Conservation (phyloP, 2,888 invertebrate species). For the Pecten maximus region DNA sequence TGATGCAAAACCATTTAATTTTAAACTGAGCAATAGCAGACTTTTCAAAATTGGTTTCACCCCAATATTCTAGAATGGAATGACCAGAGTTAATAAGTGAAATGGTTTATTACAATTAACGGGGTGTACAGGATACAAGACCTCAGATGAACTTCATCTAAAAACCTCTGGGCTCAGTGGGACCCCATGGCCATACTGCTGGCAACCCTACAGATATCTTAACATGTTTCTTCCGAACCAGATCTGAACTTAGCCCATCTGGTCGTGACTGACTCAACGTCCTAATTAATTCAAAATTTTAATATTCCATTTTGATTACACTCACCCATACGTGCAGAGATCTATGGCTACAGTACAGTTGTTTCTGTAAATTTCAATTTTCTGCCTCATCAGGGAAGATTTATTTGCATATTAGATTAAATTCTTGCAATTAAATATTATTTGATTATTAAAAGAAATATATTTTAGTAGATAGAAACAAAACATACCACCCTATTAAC, state of each 20-base stretch:
- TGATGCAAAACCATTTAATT: neutral
- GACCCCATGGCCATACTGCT: neutral
- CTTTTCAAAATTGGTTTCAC: neutral
- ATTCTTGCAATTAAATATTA: neutral
- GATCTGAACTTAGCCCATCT: constrained; percentile 13
- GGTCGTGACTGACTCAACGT: neutral
- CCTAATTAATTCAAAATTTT: constrained; percentile 27
- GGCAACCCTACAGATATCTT: neutral
- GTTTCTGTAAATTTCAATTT: neutral
- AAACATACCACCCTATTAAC: neutral
- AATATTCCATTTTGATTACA: neutral
- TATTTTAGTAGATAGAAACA: neutral
- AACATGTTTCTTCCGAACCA: neutral
- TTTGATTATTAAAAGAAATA: neutral
- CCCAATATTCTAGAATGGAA: neutral
- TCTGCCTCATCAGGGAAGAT: neutral
- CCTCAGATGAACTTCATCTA: neutral
- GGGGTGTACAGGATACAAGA: neutral
- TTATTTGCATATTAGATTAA: neutral
- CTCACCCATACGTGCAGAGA: neutral
- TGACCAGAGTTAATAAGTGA: neutral
- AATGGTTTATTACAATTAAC: neutral
- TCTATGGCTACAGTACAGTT: neutral
- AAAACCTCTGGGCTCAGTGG: neutral
- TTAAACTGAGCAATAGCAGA: neutral